These are phyloP conservation scores for Lasioglossum oenotherae DNA, from an alignment of 2,888 invertebrate genomes.

Conservation along the genomic window DNA sequence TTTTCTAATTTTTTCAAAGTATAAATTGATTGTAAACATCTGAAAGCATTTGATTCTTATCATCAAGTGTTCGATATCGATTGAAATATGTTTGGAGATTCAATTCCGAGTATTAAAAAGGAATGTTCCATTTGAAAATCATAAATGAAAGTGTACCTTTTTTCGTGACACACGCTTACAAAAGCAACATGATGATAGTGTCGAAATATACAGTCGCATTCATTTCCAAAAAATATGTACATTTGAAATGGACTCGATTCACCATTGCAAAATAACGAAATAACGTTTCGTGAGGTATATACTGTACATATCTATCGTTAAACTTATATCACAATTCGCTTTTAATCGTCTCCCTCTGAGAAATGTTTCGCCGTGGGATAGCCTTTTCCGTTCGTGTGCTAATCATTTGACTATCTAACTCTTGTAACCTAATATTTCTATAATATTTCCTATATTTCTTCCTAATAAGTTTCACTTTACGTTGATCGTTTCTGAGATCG, in stretches of 20 bases:
- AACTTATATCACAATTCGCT: slow-evolving; percentile 79
- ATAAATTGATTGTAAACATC: neutral
- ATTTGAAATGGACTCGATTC: slow-evolving; percentile 18
- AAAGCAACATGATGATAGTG: neutral
- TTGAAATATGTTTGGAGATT: neutral
- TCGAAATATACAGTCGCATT: slow-evolving; percentile 17
- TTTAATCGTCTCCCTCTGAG: slow-evolving; percentile 50
- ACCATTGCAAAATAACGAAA: slow-evolving; percentile 37
- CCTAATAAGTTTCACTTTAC: slow-evolving; percentile 70
- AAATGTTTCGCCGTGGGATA: slow-evolving; percentile 20
- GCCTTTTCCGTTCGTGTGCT: slow-evolving; percentile 36
- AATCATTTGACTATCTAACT: slow-evolving; percentile 60
- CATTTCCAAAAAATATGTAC: slow-evolving; percentile 19
- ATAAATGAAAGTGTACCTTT: slow-evolving; percentile 4
- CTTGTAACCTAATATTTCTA: slow-evolving; percentile 47
- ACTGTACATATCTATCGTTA: slow-evolving; percentile 39
- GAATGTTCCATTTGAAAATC: slow-evolving; percentile 27
- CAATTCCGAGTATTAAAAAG: neutral
- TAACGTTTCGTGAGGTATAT: slow-evolving; percentile 43
- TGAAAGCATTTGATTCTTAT: neutral
- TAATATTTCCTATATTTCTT: slow-evolving; percentile 71
- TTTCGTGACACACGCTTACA: neutral
- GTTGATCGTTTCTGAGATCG: slow-evolving; percentile 72
- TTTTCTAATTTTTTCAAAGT: slow-evolving; percentile 1
- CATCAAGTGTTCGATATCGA: neutral